Base-by-base conservation (phyloP, 2,113 vertebrate species). In the Pionites leucogaster region DNA sequence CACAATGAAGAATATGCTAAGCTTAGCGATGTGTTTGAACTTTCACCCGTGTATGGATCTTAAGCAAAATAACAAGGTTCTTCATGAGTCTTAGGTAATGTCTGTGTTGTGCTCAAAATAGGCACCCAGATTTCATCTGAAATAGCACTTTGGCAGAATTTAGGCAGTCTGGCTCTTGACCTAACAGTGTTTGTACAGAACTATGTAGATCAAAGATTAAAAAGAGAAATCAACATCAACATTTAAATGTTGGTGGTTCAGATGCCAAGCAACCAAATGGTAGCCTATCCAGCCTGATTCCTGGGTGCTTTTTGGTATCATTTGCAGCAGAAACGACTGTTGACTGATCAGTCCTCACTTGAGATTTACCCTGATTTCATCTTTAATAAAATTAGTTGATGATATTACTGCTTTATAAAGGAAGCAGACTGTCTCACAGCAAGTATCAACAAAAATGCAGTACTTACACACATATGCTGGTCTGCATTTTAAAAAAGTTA, bases 11-110 rank as follows among this genome's bases (percentile, higher is more conserved):
- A 70, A 67, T 67, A 79, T n/a, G 72, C 22, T 72, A n/a, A 77
- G 65, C 0, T 0, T 37, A 69, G 13, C 1, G 4, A n/a, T 13
- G 6, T 33, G 15, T 77, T 63, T 50, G 42, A 49, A 63, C 92
- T 87, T 64, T 86, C 82, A 72, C 3, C 3, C 2, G 0, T 28
- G 6, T 60, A 47, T 77, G 59, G 8, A 69, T 76, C 33, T 11
- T 37, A 84, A 72, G 29, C 1, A 2, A 72, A 89, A 55, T 46
- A 77, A 59, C 3, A 44, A 81, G 2, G 7, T 42, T 87, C 52
- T 77, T 92, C 2, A 9, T 64, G 22, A 50, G n/a, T n/a, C 25
- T 69, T 69, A 41, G 14, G 10, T 35, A 79, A 47, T 41, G 11
- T 31, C 25, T 60, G 8, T 60, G 22, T 64, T 86, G 9, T 72